These are phyloP conservation scores for Paragorgia papillata DNA, from an alignment of 92 coral and sea anemone species.

Conservation along the genomic window DNA sequence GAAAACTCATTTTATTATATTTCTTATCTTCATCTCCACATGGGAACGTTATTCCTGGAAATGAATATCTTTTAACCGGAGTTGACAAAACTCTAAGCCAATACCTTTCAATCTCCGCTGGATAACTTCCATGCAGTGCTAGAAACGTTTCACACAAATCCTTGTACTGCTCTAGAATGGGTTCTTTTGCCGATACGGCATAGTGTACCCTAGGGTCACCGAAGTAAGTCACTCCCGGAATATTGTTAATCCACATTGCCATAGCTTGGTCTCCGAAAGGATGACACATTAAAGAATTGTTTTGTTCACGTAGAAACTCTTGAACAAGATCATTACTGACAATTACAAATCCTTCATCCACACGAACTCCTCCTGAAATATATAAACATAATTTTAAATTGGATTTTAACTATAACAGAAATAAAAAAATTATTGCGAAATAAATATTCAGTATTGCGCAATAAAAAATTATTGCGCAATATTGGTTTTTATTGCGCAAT, in stretches of 20 bases:
- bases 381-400: no score
- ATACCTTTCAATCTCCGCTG: conserved; percentile 72
- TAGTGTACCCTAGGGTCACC: conserved; percentile 87
- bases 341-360: conserved; percentile 89
- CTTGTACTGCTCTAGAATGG: conserved; percentile 57
- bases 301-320: conserved; percentile 67
- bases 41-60: conserved; percentile 28
- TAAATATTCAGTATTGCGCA: no score
- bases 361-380: conserved; percentile 81
- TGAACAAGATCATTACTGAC: conserved; percentile 70
- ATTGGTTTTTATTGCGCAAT: no score
- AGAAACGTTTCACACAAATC: conserved; percentile 74
- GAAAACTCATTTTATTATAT: conserved; percentile 4
- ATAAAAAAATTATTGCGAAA: no score
- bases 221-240: conserved; percentile 72
- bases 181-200: conserved; percentile 73
- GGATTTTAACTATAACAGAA: no score
- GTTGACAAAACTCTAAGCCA: conserved; percentile 48
- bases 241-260: conserved; percentile 91
- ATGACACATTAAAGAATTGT: conserved; percentile 73
- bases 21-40: conserved; percentile 15
- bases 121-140: conserved; percentile 86
- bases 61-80: background rate
- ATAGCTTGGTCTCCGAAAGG: conserved; percentile 94
- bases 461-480: no score